These are phyloP conservation scores for Crossocerus cetratus DNA, from an alignment of 2,888 invertebrate genomes.

Conservation along the genomic window DNA sequence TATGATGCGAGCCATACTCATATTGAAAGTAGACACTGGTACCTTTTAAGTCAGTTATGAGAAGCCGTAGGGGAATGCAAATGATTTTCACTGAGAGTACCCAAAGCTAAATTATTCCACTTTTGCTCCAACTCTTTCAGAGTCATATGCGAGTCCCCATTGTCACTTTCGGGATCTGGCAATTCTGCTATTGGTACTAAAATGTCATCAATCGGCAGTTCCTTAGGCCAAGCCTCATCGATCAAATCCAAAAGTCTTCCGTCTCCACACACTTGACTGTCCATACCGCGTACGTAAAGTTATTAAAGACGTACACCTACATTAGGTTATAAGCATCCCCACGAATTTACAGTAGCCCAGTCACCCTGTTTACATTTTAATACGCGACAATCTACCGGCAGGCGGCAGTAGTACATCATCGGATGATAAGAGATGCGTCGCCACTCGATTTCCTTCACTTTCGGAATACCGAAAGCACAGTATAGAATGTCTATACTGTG, in stretches of 20 bases:
- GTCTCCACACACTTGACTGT: slow-evolving; percentile 86
- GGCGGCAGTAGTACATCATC: too few species aligned
- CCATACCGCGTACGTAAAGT: too few species aligned
- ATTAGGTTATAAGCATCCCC: too few species aligned
- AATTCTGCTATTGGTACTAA: slow-evolving; percentile 90
- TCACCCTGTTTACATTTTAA: too few species aligned
- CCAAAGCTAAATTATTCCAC: slow-evolving; percentile 80
- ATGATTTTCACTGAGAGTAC: slow-evolving; percentile 79
- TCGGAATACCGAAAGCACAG: too few species aligned
- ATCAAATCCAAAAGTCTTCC: slow-evolving; percentile 88
- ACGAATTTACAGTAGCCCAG: too few species aligned
- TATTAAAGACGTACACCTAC: too few species aligned
- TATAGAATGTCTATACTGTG: too few species aligned
- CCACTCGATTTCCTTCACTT: too few species aligned
- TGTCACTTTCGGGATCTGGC: slow-evolving; percentile 95
- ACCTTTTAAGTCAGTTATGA: slow-evolving; percentile 61
- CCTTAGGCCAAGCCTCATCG: slow-evolving; percentile 93
- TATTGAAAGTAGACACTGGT: neutral
- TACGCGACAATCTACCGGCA: too few species aligned
- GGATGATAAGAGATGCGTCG: too few species aligned
- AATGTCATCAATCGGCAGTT: slow-evolving; percentile 91
- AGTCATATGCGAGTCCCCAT: slow-evolving; percentile 93
- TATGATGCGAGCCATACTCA: slow-evolving; percentile 2
- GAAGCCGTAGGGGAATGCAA: slow-evolving; percentile 75
- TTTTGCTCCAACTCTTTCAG: slow-evolving; percentile 90